Evolutionary conservation across 2,888 invertebrate species (phyloP), one percentile per base, ranked within the genome.

Genomic region (Eurois occulta): DNA sequence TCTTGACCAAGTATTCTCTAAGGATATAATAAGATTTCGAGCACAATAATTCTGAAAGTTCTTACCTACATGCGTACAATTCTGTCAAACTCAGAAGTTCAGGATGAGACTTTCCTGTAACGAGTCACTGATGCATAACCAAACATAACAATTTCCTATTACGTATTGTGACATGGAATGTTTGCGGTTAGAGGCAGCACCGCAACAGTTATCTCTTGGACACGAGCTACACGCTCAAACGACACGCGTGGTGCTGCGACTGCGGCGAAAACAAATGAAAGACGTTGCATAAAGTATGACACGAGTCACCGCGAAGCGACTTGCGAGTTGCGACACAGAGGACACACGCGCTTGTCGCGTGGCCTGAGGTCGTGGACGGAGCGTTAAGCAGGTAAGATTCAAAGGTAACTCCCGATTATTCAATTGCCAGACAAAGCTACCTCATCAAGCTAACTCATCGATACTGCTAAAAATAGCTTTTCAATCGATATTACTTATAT

Each of bases 371-470:
- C 24, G 24, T 64, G 38, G 38, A 38, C 13, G 24, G 13, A 24
- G 62, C 32, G 38, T 24, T 62, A 6, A 16, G 24, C 70, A 55
- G 70, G 35, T 80, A 70, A 38, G 6, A 48, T n/a, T 13, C 8
- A 46, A 48, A 66, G 24, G 41, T 58, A 35, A 52, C 13, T 48
- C 16, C 68, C 48, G 24, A 58, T 64, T 43, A 67, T 46, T 64
- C 28, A 48, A 81, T 48, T 28, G 35, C 55, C 24, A 70, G 28
- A n/a, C 21, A 43, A 10, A 38, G 16, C 3, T 58, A n/a, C n/a
- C n/a, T n/a, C n/a, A n/a, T n/a, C n/a, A n/a, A n/a, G n/a, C n/a
- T 41, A 55, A 81, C 64, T 77, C 64, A 69, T 72, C 43, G 58
- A 32, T 52, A 52, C 38, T 21, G 65, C 46, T 71, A 68, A 70